phyloP scores from a whole-genome alignment of 1,140 invertebrate species.

The Watersipora subatra region DNA sequence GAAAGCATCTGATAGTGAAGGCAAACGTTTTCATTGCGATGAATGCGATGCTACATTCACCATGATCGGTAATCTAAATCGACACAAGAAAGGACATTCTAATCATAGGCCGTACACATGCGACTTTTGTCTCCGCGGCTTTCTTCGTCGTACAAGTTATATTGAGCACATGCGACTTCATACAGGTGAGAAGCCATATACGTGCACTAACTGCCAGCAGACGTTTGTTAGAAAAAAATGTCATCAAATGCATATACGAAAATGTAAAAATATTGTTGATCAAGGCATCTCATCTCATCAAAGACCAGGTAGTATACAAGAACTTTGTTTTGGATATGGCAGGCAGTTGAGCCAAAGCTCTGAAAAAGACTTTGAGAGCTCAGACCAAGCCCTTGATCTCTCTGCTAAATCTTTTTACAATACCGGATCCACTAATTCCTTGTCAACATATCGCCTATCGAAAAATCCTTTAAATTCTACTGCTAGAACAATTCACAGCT shows the following conservation, averaged over 20 bases:
- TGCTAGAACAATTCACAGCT: too few species aligned
- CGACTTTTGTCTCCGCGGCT: slow-evolving; percentile 74
- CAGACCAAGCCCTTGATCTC: not conserved
- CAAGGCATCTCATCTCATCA: too few species aligned
- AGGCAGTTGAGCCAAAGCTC: not conserved
- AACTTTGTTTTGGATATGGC: too few species aligned
- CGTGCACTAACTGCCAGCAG: slow-evolving; percentile 9
- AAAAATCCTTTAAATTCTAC: too few species aligned
- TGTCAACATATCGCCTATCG: too few species aligned
- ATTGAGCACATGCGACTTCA: slow-evolving; percentile 68
- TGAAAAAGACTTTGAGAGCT: not conserved
- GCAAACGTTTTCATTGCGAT: not conserved
- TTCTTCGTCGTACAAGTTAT: slow-evolving; percentile 85
- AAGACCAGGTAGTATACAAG: not conserved
- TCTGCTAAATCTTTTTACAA: not conserved
- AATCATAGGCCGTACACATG: slow-evolving; percentile 47
- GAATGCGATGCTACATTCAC: not conserved
- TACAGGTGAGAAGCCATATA: slow-evolving; percentile 14
- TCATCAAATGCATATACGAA: not conserved
- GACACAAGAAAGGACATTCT: slow-evolving; percentile 23
- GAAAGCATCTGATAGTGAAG: too few species aligned
- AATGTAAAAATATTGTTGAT: not conserved
- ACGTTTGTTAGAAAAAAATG: slow-evolving; percentile 13
- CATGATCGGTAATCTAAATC: slow-evolving; percentile 26
- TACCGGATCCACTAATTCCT: not conserved